Evolutionary conservation across 1,140 invertebrate species (phyloP).

Genomic region (Drosophila micromelanica): DNA sequence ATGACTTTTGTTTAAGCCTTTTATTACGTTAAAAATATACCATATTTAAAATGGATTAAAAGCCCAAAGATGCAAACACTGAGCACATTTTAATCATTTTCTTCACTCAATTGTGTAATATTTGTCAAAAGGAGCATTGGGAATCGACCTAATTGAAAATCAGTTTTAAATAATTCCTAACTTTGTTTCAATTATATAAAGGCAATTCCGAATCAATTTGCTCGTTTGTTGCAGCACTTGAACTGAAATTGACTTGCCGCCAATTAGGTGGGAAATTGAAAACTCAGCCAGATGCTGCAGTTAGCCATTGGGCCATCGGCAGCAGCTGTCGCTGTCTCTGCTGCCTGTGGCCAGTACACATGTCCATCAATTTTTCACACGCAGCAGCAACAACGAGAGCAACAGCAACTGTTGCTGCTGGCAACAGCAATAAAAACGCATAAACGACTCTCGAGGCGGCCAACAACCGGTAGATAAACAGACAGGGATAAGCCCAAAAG

Average conservation of each 20-base stretch:
- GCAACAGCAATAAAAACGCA: conserved; percentile 58
- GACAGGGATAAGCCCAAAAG: conserved; percentile 45
- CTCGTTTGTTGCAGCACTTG: conserved; percentile 22
- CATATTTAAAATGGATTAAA: no score
- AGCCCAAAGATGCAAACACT: no score
- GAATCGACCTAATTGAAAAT: no score
- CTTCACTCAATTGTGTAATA: no score
- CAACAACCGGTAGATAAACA: conserved; percentile 59
- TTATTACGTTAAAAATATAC: no score
- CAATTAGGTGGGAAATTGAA: conserved; percentile 65
- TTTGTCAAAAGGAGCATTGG: no score
- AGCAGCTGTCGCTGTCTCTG: conserved; percentile 40
- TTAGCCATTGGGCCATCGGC: neutral
- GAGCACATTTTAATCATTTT: no score
- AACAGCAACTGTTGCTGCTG: conserved; percentile 29
- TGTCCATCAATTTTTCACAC: conserved; percentile 62
- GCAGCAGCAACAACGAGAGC: conserved; percentile 47
- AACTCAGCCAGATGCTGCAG: conserved; percentile 34
- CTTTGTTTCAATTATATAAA: neutral
- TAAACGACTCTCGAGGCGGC: conserved; percentile 57
- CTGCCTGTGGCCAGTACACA: conserved; percentile 55
- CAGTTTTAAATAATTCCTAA: no score
- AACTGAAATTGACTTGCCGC: conserved; percentile 51
- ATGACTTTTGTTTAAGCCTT: no score
- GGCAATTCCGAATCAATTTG: neutral